Evolutionary conservation across 2,888 invertebrate species (phyloP).

Genomic region (Sphaerophoria taeniata): DNA sequence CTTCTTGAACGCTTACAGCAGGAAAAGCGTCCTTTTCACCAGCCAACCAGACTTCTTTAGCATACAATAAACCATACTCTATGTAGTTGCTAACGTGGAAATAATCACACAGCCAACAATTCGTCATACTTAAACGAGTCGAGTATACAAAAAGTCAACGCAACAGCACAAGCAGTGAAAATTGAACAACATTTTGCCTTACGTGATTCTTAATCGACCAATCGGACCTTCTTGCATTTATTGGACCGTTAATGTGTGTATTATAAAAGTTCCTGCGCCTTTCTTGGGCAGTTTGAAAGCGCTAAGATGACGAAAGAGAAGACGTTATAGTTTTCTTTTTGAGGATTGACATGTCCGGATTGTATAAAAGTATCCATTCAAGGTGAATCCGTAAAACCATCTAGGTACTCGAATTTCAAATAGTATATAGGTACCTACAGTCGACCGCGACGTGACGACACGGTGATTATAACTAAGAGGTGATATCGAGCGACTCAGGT

Average conservation of each 20-base stretch:
- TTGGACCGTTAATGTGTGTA: conserved; percentile 56
- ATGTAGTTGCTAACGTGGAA: neutral
- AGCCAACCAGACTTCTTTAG: conserved; percentile 1
- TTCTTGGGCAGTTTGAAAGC: neutral
- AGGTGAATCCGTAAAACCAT: no score
- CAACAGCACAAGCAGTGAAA: conserved; percentile 28
- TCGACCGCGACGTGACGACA: no score
- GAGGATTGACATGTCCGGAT: neutral
- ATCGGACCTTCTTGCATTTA: conserved; percentile 55
- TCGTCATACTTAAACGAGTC: conserved; percentile 30
- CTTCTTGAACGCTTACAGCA: neutral
- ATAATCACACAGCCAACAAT: conserved; percentile 34
- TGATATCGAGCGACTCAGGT: no score
- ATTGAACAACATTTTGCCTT: conserved; percentile 41
- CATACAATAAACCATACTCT: conserved; percentile 35
- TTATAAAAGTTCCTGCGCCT: conserved; percentile 44
- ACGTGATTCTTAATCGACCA: conserved; percentile 54
- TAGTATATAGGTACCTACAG: no score
- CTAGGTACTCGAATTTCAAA: no score
- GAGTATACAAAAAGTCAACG: neutral
- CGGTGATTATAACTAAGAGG: no score
- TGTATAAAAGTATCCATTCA: neutral
- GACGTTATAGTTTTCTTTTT: conserved; percentile 31
- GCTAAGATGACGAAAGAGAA: conserved; percentile 27
- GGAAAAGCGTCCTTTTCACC: conserved; percentile 28